A percentile compares a stretch with the other conserved stretches of the same genome.
phyloP scores from a whole-genome alignment of 2,113 vertebrate genomes.

The Pelmatolapia mariae region DNA sequence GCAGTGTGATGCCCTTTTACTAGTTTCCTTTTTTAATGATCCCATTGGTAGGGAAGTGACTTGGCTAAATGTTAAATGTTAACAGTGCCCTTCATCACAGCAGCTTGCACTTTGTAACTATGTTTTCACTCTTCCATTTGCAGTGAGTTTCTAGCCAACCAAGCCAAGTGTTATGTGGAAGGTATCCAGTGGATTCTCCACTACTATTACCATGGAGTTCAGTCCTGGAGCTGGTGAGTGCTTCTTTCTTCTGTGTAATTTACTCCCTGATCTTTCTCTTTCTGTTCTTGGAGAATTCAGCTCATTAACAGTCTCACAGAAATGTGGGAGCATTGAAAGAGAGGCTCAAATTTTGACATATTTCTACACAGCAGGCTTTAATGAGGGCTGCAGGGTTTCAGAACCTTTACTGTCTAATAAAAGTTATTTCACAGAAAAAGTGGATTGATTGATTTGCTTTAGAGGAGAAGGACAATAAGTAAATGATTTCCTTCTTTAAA shows the following conservation, averaged over 20 bases:
- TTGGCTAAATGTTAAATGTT: background rate
- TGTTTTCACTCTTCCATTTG: conserved; percentile 18
- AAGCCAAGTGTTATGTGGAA: conserved; percentile 91
- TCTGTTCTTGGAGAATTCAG: background rate
- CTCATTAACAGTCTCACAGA: background rate
- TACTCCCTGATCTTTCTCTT: background rate
- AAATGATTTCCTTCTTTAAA: background rate
- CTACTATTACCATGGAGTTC: conserved; percentile 98
- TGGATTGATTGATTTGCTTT: background rate
- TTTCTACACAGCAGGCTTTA: background rate
- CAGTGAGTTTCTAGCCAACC: conserved; percentile 91
- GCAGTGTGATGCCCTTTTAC: background rate
- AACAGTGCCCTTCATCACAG: background rate
- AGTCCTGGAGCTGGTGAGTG: conserved; percentile 97
- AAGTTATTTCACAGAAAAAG: background rate
- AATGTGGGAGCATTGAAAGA: background rate
- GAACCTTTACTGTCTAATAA: background rate
- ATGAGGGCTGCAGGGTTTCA: background rate
- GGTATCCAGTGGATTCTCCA: conserved; percentile 99
- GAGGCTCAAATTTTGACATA: no score
- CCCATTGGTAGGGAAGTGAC: background rate
- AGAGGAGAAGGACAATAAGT: background rate
- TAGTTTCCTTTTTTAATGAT: background rate
- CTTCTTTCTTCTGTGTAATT: background rate
- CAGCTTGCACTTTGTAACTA: background rate